Percentiles rank a stretch among this genome's conserved stretches.
phyloP scores from a whole-genome alignment of 2,888 invertebrate genomes.

The Nycteola revayana region DNA sequence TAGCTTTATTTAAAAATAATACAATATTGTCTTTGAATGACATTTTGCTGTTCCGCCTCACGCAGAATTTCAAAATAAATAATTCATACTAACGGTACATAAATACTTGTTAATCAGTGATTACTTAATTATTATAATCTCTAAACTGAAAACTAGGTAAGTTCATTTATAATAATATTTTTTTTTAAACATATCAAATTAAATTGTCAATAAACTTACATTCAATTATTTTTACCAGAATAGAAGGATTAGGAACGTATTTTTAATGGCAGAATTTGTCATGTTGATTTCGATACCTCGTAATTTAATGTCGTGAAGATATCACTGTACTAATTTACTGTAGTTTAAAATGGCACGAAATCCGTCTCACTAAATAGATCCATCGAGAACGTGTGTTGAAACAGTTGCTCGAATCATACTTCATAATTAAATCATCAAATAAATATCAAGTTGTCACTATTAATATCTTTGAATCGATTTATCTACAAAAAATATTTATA shows the following conservation, averaged over 20 bases:
- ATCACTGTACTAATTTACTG: conserved; percentile 29
- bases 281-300: conserved; percentile 57
- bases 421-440: conserved; percentile 19
- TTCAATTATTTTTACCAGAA: no score
- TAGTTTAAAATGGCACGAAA: not conserved
- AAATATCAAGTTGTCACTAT: conserved; percentile 38
- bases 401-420: conserved; percentile 7
- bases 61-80: conserved; percentile 2
- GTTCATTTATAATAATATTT: no score
- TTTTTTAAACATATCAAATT: no score
- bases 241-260: conserved; percentile 43
- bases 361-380: no score
- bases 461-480: conserved; percentile 66
- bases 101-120: no score
- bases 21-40: conserved; percentile 8
- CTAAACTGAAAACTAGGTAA: no score
- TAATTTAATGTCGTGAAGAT: conserved; percentile 40
- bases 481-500: conserved; percentile 57
- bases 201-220: no score
- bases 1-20: no score
- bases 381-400: conserved; percentile 7
- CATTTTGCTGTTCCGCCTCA: conserved; percentile 9
- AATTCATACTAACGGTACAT: no score
- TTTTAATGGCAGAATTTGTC: conserved; percentile 66
- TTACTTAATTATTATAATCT: no score